These are phyloP conservation scores for Euglossa dilemma DNA, from an alignment of 1,140 invertebrate genomes.

Conservation along the genomic window DNA sequence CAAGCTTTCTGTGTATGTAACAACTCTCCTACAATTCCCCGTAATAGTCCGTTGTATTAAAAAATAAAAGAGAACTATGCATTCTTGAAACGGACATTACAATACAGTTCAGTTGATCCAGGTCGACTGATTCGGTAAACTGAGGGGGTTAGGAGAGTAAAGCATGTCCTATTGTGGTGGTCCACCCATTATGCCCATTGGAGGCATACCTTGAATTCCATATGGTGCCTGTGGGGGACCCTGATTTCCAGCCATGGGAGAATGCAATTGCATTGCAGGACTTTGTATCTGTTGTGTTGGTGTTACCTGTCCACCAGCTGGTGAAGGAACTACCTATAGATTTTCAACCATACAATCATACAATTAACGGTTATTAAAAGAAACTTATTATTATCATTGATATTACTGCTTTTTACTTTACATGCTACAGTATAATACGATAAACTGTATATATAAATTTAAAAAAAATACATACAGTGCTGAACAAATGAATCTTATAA, in stretches of 20 bases:
- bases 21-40: conserved; percentile 69
- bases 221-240: conserved; percentile 78
- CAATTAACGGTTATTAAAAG: neutral
- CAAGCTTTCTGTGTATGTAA: neutral
- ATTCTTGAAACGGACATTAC: conserved; percentile 32
- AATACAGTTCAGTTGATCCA: conserved; percentile 72
- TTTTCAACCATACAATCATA: neutral
- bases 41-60: conserved; percentile 29
- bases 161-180: conserved; percentile 80
- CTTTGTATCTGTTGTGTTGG: conserved; percentile 83
- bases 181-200: conserved; percentile 84
- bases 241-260: conserved; percentile 79
- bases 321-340: conserved; percentile 78
- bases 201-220: conserved; percentile 75
- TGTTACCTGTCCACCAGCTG: conserved; percentile 80
- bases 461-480: too few species aligned
- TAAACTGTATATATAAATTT: too few species aligned
- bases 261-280: conserved; percentile 82
- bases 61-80: neutral
- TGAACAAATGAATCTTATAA: too few species aligned
- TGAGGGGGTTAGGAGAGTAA: conserved; percentile 74
- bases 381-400: neutral
- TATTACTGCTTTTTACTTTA: neutral
- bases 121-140: conserved; percentile 67
- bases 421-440: too few species aligned